A percentile compares a stretch with the other conserved stretches of the same genome.
phyloP scores from a whole-genome alignment of 1,140 invertebrate species.

The Archivesica marissinica region DNA sequence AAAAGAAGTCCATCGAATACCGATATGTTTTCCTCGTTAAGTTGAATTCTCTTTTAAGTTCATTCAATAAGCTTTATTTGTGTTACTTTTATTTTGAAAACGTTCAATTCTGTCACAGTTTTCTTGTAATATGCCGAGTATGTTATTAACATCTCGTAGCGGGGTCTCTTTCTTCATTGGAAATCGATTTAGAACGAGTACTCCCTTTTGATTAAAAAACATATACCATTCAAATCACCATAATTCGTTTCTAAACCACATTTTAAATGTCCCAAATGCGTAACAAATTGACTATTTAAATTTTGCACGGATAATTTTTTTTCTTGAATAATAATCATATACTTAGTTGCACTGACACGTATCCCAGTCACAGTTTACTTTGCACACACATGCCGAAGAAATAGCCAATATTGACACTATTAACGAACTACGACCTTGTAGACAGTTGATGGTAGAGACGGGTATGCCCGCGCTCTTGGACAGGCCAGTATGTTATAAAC shows the following conservation, averaged over 20 bases:
- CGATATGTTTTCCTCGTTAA: conserved; percentile 34
- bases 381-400: conserved; percentile 1
- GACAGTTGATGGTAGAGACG: no score
- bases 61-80: conserved; percentile 44
- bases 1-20: conserved; percentile 35
- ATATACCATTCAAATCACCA: conserved; percentile 17
- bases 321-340: conserved; percentile 11
- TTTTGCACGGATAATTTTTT: background rate
- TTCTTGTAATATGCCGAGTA: conserved; percentile 32
- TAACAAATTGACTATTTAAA: conserved; percentile 50
- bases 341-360: conserved; percentile 15
- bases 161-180: conserved; percentile 30
- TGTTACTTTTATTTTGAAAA: conserved; percentile 36
- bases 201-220: conserved; percentile 6
- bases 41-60: conserved; percentile 38
- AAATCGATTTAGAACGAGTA: conserved; percentile 35
- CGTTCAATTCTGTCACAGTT: conserved; percentile 32
- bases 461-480: no score
- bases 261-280: conserved; percentile 44
- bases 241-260: conserved; percentile 22
- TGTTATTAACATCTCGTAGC: conserved; percentile 56
- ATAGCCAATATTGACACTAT: no score
- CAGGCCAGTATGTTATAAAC: no score
- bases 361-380: background rate
- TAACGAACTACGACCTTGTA: no score